Evolutionary conservation across 2,113 vertebrate genomes (phyloP), one percentile per base, ranked within the genome.

Genomic region (Urocitellus parryii): DNA sequence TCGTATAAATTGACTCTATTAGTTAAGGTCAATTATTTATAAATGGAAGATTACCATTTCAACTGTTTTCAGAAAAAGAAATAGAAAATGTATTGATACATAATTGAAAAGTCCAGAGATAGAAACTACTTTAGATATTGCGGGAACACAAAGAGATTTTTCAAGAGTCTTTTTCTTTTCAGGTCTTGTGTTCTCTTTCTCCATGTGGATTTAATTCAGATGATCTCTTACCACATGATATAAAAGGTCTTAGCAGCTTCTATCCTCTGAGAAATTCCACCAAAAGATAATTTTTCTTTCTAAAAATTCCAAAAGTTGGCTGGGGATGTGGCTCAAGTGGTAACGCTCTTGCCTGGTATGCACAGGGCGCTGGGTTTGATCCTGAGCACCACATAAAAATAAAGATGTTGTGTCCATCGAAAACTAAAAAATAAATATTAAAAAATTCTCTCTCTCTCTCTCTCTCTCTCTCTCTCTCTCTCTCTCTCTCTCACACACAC

Each of bases 21-120:
- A 81, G 42, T 63, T 42, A 80, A 78, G 67, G 14, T 70, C 4
- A 78, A 84, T 79, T 77, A 93, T 79, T 95, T 92, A 67, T 65
- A 70, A 79, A 72, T 79, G 34, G n/a, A 63, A 91, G 45, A 74
- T 73, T 45, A 1, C 1, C 29, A 88, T 27, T 93, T 5, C 14
- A 63, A 24, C 22, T 61, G 37, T 90, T 22, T 83, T 84, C 24
- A 76, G 42, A 2, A 3, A 42, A 63, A 74, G 48, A 80, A 70
- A 58, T 37, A 16, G 13, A 24, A 80, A 51, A 65, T 77, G 4
- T 79, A 77, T 63, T 80, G 5, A 58, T 3, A 25, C 27, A 37
- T 48, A 27, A 84, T 9, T 58, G 7, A 79, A 68, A 94, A 37
- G 0, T 83, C 17, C 7, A 89, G 7, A 77, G 18, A 10, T 34